Evolutionary conservation across 2,113 vertebrate species (phyloP), one percentile per base, ranked within the genome.

Genomic region (Toxotes chatareus): DNA sequence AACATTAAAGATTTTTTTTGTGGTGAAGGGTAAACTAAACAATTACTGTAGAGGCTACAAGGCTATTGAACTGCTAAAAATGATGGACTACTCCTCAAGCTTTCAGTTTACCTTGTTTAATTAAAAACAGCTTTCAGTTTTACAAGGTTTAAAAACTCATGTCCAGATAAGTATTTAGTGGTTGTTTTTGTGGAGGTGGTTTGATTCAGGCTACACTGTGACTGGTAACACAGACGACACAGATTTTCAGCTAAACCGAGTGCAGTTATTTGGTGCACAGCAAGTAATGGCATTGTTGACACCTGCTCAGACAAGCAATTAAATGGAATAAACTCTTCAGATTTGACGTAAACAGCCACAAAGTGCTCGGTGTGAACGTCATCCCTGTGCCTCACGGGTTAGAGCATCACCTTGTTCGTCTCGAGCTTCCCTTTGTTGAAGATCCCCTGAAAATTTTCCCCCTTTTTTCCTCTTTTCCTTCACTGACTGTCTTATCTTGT

Each of bases 401-500:
- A 65, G 34, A 76, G 80, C 23, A 76, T 80, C 79, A 82, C 82
- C 81, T 78, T 66, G 60, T 67, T 67, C 3, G 64, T 78, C 85
- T 82, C 46, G 72, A 81, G 84, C 73, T 73, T 83, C 63, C 55
- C 72, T 42, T 75, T 60, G 36, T 80, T 84, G 59, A 78, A 83
- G 71, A 76, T 73, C 23, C 49, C 34, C 63, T 23, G 47, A 82
- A 83, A 89, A 79, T 82, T 31, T 75, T 64, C 76, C 40, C 70
- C 73, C 67, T 80, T 61, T 73, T 82, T 73, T 82, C 44, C 70
- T 73, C 71, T 80, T 69, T 75, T 83, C 31, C 67, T 69, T 87
- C 69, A 62, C 85, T 65, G 70, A 70, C 83, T 86, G 80, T 88
- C 90, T 91, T 90, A 79, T 89, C 85, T 84, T 76, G 79, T 93